phyloP scores from a whole-genome alignment of 2,797 vertebrate genomes.

The Arctocebus calabarensis region DNA sequence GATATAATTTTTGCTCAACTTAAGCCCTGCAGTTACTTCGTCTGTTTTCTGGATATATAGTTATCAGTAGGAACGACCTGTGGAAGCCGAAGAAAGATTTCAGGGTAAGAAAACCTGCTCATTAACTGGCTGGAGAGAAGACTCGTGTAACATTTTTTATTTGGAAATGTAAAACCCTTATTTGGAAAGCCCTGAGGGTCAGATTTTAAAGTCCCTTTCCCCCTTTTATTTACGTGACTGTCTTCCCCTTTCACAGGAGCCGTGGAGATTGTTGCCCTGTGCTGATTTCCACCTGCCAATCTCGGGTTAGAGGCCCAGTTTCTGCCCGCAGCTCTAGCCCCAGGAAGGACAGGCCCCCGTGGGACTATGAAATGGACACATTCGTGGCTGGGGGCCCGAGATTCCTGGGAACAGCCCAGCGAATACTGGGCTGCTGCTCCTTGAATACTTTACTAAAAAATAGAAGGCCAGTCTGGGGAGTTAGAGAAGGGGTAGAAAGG shows the following conservation, averaged over 20 bases:
- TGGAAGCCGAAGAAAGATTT: not conserved
- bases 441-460: conserved; percentile 1
- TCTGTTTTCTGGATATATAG: not conserved
- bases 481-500: not conserved
- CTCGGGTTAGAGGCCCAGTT: not conserved
- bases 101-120: not conserved
- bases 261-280: not conserved
- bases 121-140: not conserved
- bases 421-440: not conserved
- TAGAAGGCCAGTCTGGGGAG: not conserved
- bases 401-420: not conserved
- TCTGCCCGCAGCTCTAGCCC: not conserved
- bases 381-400: fast-evolving
- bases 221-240: not conserved
- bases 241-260: not conserved
- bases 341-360: not conserved
- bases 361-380: not conserved
- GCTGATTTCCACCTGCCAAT: not conserved
- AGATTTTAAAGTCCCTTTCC: not conserved
- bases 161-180: conserved; percentile 9
- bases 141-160: not conserved
- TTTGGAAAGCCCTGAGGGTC: not conserved
- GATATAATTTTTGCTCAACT: not conserved
- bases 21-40: not conserved
- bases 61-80: not conserved